Evolutionary conservation across 1,140 invertebrate species (phyloP), one percentile per base, ranked within the genome.

Genomic region (Trachelipus rathkii): DNA sequence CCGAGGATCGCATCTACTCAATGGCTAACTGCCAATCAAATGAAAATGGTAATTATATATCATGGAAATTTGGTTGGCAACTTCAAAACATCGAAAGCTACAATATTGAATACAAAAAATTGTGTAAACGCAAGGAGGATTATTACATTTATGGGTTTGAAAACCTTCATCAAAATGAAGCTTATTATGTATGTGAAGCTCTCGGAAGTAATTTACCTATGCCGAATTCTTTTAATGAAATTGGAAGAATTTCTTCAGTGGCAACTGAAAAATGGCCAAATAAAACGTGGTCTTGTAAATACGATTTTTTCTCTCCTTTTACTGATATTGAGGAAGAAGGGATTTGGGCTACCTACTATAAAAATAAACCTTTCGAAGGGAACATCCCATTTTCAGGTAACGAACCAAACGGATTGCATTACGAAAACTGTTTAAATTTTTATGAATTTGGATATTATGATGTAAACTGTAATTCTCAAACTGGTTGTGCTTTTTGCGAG

Each of bases 351-450:
- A 50, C 15, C 21, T 19, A 60, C 5, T 69, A 24, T 67, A 75
- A 80, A n/a, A 60, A 67, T 33, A 6, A 33, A 5, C 50, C 24
- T 19, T 8, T 74, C 10, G 67, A 23, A 24, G n/a, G 53, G 10
- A 23, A 10, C 11, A 11, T 44, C 8, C 11, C 44, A 23, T 75
- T 46, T 46, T 66, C 45, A 6, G 73, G 43, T 13, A 68, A 43
- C 15, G 73, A 75, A 69, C 73, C 73, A 21, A 75, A 75, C 19
- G 73, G 73, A 11, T 44, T 75, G 10, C 66, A 33, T 21, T 75
- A 68, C 53, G 73, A 75, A 69, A 75, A 75, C 73, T 75, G 73
- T 69, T 23, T 44, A 0, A 8, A 71, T 7, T 66, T 80, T 33
- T 33, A 43, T 13, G 6, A 5, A 0, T 44, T 21, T 0, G 73